Evolutionary conservation across 2,113 vertebrate species (phyloP), one percentile per base, ranked within the genome.

Genomic region (Gallinago jamesoni): DNA sequence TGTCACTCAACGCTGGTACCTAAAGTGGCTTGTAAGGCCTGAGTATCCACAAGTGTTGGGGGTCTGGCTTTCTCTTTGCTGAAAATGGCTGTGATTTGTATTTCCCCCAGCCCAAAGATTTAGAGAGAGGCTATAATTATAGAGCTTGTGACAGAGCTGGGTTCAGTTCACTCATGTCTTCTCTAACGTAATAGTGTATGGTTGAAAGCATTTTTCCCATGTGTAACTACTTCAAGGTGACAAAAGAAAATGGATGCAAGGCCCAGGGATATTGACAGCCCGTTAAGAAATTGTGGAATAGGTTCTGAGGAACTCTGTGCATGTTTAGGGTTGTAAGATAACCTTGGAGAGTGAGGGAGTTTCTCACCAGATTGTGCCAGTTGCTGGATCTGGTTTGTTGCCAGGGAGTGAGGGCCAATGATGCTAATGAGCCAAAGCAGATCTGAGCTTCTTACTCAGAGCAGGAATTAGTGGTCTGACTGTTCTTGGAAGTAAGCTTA

Each of bases 101-200:
- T 87, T 76, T 2, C 7, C 27, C 7, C 18, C 14, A n/a, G 31
- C 59, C 74, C 50, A 37, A 53, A 66, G 55, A 14, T 74, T 62
- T 41, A 45, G 30, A 64, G 45, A n/a, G 35, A 22, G 45, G 7
- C 62, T 88, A 0, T 48, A 53, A 28, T 73, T 53, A 21, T 0
- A 57, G 30, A 68, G 18, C 7, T 41, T 2, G 2, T 55, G 66
- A 25, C 53, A 80, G 74, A 67, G 56, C 12, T 37, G 39, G 0
- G 0, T 55, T 89, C 12, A 14, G 21, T 60, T 91, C 62, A 14
- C 59, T 57, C 1, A 0, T 17, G 12, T 31, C 31, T 17, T 88
- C 53, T 73, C n/a, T 69, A 27, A 41, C 27, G 0, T 10, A 28
- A 4, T 20, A 31, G 19, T 16, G 3, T 10, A 11, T 25, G 22